phyloP scores from a whole-genome alignment of 2,113 vertebrate species.

The Phylloscopus trochilus region DNA sequence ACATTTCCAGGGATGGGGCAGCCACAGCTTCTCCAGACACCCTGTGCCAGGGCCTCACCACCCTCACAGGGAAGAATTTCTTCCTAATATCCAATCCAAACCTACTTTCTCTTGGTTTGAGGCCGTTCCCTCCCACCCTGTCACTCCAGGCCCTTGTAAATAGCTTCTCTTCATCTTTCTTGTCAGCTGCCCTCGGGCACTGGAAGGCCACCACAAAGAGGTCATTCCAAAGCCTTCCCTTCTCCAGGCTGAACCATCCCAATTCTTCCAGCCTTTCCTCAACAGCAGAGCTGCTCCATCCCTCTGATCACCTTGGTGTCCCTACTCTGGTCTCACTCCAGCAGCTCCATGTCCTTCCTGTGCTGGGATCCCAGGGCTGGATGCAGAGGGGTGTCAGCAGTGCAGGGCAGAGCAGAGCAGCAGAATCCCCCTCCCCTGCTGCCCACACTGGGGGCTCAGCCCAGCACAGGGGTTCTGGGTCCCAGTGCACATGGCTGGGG shows the following conservation, averaged over 20 bases:
- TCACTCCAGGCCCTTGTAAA: neutral
- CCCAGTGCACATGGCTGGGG: too few species aligned
- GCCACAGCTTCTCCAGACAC: neutral
- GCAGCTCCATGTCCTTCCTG: fast-evolving
- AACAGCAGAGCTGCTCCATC: neutral
- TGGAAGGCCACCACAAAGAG: neutral
- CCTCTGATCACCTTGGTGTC: neutral
- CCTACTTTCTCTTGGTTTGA: neutral
- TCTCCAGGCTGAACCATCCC: neutral
- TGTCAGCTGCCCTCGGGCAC: neutral
- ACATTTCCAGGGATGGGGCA: neutral
- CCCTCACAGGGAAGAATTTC: neutral
- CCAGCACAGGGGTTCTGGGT: neutral
- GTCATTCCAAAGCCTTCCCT: neutral
- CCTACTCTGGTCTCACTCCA: neutral
- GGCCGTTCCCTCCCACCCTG: neutral
- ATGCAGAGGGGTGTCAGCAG: neutral
- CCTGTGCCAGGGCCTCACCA: neutral
- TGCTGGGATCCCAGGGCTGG: neutral
- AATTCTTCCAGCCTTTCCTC: neutral
- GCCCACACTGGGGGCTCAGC: neutral
- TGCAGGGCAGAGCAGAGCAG: neutral
- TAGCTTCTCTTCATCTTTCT: neutral
- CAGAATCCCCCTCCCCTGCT: neutral
- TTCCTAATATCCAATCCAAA: neutral